These are phyloP conservation scores for Bicyclus anynana DNA, from an alignment of 1,140 invertebrate species.

Conservation along the genomic window DNA sequence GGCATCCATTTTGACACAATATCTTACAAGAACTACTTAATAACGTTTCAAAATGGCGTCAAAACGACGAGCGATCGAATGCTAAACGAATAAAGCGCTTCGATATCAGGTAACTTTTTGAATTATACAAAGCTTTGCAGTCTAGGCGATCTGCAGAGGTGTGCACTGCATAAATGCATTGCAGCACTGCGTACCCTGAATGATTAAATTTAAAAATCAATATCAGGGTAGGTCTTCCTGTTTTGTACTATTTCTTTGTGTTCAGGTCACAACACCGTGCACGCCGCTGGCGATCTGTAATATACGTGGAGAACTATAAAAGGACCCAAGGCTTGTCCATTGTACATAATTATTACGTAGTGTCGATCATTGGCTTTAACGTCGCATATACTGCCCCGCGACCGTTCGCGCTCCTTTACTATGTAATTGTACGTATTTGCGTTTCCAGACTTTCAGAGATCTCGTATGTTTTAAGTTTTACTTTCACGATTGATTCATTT, in stretches of 20 bases:
- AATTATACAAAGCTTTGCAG: constrained; percentile 1
- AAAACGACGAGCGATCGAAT: too few species aligned
- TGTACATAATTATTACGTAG: constrained; percentile 21
- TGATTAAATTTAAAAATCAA: too few species aligned
- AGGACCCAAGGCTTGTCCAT: constrained; percentile 4
- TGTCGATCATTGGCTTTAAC: constrained; percentile 11
- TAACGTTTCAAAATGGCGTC: too few species aligned
- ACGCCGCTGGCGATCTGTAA: constrained; percentile 8
- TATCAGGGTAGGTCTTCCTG: too few species aligned
- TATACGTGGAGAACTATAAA: constrained; percentile 6
- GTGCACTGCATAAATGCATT: too few species aligned
- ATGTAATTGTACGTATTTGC: constrained; percentile 63
- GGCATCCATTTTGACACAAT: too few species aligned
- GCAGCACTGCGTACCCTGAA: too few species aligned
- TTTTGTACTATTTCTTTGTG: too few species aligned
- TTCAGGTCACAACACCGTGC: too few species aligned
- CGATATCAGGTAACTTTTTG: neutral
- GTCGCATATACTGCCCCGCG: constrained; percentile 3
- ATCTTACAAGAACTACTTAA: too few species aligned
- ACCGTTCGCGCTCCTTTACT: constrained; percentile 45
- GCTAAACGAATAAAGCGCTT: neutral
- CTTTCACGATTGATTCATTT: constrained; percentile 61
- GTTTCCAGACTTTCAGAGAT: constrained; percentile 75
- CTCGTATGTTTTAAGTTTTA: constrained; percentile 71
- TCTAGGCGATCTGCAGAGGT: too few species aligned